Conservation (phyloP, 2,797 vertebrate genomes). For the Chelon labrosus region DNA sequence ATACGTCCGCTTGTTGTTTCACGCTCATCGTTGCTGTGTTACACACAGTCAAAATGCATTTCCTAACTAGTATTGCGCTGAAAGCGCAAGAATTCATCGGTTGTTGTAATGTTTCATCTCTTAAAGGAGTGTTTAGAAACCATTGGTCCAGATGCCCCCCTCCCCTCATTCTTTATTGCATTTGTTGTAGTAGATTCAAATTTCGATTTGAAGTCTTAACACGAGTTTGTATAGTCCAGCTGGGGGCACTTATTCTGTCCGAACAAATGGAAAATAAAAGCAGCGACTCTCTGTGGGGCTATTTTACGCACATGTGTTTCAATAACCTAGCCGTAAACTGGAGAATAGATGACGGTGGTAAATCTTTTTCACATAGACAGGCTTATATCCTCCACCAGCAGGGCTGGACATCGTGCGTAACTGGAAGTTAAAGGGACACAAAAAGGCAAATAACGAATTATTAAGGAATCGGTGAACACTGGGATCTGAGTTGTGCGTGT, state of each 20-base stretch:
- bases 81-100: neutral
- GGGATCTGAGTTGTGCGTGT: constrained; percentile 52
- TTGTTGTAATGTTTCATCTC: neutral
- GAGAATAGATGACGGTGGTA: constrained; percentile 7
- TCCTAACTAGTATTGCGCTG: neutral
- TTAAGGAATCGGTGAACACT: constrained; percentile 45
- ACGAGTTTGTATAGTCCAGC: neutral
- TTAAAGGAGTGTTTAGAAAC: neutral
- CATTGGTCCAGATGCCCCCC: no score
- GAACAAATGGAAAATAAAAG: neutral
- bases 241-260: no score
- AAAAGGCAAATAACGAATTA: constrained; percentile 45
- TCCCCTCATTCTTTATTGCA: neutral
- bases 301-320: constrained; percentile 4
- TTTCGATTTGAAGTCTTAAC: neutral
- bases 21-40: neutral
- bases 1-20: neutral
- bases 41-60: no score
- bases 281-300: no score
- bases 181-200: neutral
- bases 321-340: neutral
- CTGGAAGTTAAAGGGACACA: constrained; percentile 21
- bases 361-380: neutral
- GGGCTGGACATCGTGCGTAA: constrained; percentile 8
- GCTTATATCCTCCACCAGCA: neutral